Evolutionary conservation across 1,140 invertebrate species (phyloP).

Genomic region (Calephelis nemesis): DNA sequence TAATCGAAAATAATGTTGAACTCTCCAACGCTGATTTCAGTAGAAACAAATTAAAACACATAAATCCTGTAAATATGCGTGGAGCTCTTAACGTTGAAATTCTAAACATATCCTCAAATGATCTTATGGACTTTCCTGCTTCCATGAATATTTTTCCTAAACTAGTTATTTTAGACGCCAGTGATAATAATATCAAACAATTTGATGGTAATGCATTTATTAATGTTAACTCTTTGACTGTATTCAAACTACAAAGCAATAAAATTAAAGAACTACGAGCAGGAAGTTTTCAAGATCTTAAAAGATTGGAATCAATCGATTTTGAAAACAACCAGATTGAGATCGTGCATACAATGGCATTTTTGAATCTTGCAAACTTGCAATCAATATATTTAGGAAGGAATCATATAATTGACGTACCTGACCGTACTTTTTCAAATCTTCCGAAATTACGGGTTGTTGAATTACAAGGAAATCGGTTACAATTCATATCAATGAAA

Average conservation of each 20-base stretch:
- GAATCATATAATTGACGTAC: slow-evolving; percentile 86
- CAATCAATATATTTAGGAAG: slow-evolving; percentile 87
- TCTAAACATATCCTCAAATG: slow-evolving; percentile 89
- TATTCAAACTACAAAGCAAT: slow-evolving; percentile 86
- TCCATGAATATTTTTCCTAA: slow-evolving; percentile 84
- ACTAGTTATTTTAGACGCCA: slow-evolving; percentile 86
- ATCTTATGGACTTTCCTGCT: slow-evolving; percentile 84
- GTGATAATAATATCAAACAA: slow-evolving; percentile 88
- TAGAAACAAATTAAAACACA: slow-evolving; percentile 86
- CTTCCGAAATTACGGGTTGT: slow-evolving; percentile 86
- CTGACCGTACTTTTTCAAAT: slow-evolving; percentile 87
- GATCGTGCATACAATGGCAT: slow-evolving; percentile 87
- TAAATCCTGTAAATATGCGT: slow-evolving; percentile 83
- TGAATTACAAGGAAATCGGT: slow-evolving; percentile 90
- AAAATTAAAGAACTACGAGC: slow-evolving; percentile 85
- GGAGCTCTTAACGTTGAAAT: slow-evolving; percentile 85
- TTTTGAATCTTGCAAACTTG: slow-evolving; percentile 87
- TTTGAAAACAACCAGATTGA: slow-evolving; percentile 91
- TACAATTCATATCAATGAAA: slow-evolving; percentile 85
- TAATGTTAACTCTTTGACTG: slow-evolving; percentile 82
- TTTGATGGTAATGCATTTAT: slow-evolving; percentile 84
- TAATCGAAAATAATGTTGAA: slow-evolving; percentile 83
- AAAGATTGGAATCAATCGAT: slow-evolving; percentile 85
- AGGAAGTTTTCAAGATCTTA: slow-evolving; percentile 86
- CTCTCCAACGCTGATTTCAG: slow-evolving; percentile 87